Base-by-base conservation (phyloP, 2,113 vertebrate species). In the Myxocyprinus asiaticus region DNA sequence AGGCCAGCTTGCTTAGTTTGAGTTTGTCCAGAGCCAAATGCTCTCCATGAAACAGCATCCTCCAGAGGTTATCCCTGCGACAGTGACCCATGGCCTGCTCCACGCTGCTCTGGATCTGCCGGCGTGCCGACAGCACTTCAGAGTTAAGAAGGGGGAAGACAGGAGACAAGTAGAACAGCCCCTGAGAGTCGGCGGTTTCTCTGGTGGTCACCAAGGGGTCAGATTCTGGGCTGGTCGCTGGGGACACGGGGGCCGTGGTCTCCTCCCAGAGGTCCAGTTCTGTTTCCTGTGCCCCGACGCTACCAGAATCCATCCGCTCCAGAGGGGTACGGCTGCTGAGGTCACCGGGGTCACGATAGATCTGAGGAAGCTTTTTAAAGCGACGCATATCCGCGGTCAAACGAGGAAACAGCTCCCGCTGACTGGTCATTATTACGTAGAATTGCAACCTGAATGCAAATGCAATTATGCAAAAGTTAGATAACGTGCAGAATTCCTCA, bases 351-450 rank as follows among this genome's bases (percentile, higher is more conserved):
- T 98, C 97, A 3, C 95, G 92, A 88, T 95, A 92, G 80, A 96
- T 88, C 85, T 92, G 94, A 0, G 96, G 94, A 7, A 97, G 93
- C 88, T 98, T 98, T 88, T 95, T 96, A 83, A 99, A 97, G 65
- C 98, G 95, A 0, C 94, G 92, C 95, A 98, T 94, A 80, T 99
- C 98, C 0, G 95, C 95, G 0, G 97, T 99, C 78, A 99, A 94
- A 65, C 96, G 94, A 0, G 98, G 98, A 62, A 99, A 99, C 5
- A 98, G 93, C 86, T 99, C 97, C 71, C 97, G 92, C 88, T 98
- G 97, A 88, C 97, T 99, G 0, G 98, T 99, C 94, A 99, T 98
- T 86, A 99, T 95, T 85, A 99, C 95, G 0, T 96, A 98, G 90
- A 96, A 99, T 59, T 91, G 92, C 7, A 99, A 85, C 88, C 98